Percentiles rank a stretch among this genome's conserved stretches.
phyloP scores from a whole-genome alignment of 2,888 invertebrate genomes.

The Dromius quadrimaculatus region DNA sequence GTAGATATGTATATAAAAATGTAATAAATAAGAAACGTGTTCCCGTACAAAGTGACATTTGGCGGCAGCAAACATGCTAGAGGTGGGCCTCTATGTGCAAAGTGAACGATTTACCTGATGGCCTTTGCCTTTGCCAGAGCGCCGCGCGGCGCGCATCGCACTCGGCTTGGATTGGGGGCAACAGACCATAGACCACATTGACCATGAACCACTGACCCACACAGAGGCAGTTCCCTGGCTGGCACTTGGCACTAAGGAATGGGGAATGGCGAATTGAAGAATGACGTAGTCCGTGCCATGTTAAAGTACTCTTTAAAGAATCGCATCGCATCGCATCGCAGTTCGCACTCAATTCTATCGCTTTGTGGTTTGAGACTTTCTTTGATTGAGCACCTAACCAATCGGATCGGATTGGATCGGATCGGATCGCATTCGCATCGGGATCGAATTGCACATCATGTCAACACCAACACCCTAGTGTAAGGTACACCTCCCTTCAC shows the following conservation, averaged over 20 bases:
- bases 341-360: conserved; percentile 8
- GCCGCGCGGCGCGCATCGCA: conserved; percentile 14
- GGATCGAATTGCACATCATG: conserved; percentile 43
- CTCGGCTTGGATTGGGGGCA: conserved; percentile 31
- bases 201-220: conserved; percentile 30
- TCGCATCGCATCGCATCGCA: conserved; percentile 1
- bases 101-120: conserved; percentile 52
- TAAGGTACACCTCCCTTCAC: conserved; percentile 51
- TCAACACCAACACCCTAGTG: conserved; percentile 51
- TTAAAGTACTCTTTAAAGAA: conserved; percentile 25
- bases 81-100: conserved; percentile 53
- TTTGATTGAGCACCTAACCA: conserved; percentile 28
- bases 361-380: conserved; percentile 2
- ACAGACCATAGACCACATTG: conserved; percentile 43
- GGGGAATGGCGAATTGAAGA: too few species aligned
- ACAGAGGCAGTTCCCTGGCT: conserved; percentile 29
- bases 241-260: conserved; percentile 32
- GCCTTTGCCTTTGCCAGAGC: conserved; percentile 50
- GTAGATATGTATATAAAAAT: conserved; percentile 20
- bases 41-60: conserved; percentile 51
- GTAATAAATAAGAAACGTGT: conserved; percentile 46
- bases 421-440: conserved; percentile 31
- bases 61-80: conserved; percentile 53
- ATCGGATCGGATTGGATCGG: conserved; percentile 36
- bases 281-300: conserved; percentile 26